phyloP scores from a whole-genome alignment of 2,888 invertebrate species.

The Diabrotica balteata region DNA sequence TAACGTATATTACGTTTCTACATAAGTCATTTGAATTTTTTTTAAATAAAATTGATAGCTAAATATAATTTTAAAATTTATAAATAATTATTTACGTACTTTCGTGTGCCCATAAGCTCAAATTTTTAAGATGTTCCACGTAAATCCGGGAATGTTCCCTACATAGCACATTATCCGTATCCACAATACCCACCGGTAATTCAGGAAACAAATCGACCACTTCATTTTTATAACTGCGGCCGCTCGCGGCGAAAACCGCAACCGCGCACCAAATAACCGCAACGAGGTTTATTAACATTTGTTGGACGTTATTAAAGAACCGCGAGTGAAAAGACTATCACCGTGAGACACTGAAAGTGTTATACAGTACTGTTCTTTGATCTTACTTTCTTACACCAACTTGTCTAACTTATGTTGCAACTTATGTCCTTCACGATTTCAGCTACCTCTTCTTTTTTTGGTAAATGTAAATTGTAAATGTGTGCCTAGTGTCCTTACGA shows the following conservation, averaged over 20 bases:
- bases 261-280: slow-evolving; percentile 31
- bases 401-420: slow-evolving; percentile 29
- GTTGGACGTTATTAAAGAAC: slow-evolving; percentile 24
- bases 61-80: no score
- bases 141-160: slow-evolving; percentile 48
- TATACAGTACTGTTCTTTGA: slow-evolving; percentile 34
- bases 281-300: slow-evolving; percentile 36
- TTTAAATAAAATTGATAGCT: no score
- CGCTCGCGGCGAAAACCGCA: slow-evolving; percentile 21
- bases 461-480: not conserved
- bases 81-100: slow-evolving; percentile 55
- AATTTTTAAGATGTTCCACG: slow-evolving; percentile 60
- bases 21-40: no score
- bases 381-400: slow-evolving; percentile 30
- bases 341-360: slow-evolving; percentile 39
- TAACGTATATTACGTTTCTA: no score
- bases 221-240: slow-evolving; percentile 9
- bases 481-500: not conserved
- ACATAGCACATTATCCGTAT: slow-evolving; percentile 47
- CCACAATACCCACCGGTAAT: slow-evolving; percentile 45
- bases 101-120: slow-evolving; percentile 67
- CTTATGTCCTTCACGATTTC: slow-evolving; percentile 35
- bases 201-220: slow-evolving; percentile 46
- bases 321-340: slow-evolving; percentile 40
- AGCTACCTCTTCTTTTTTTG: slow-evolving; percentile 5